These are phyloP conservation scores for Passerculus sandwichensis DNA, from an alignment of 2,797 vertebrate species.

Conservation along the genomic window DNA sequence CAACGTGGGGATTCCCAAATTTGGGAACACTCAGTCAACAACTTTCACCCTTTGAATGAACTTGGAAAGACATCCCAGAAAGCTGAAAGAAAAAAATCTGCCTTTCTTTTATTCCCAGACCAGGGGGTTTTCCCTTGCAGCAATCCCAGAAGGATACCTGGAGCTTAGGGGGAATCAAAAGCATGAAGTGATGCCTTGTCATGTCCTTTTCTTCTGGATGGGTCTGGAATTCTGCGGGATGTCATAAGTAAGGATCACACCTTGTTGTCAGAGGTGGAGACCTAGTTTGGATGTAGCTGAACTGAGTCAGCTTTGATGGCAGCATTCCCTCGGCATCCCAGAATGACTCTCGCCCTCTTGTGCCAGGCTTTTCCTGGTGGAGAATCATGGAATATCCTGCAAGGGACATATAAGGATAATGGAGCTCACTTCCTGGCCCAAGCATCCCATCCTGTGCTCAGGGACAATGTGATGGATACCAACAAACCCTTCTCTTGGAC, in stretches of 20 bases:
- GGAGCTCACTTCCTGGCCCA: neutral
- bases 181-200: neutral
- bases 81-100: neutral
- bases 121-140: neutral
- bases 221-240: neutral
- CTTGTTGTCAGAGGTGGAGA: neutral
- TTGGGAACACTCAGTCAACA: neutral
- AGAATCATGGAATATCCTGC: neutral
- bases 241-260: rapidly evolving
- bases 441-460: neutral
- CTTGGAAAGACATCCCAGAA: neutral
- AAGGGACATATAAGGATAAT: neutral
- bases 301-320: neutral
- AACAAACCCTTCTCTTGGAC: neutral
- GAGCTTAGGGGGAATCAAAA: neutral
- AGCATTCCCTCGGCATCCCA: neutral
- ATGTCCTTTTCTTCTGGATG: neutral
- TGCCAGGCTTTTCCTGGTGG: neutral
- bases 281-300: neutral
- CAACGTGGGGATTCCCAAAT: neutral
- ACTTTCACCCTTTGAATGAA: neutral
- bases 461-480: neutral
- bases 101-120: neutral
- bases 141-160: neutral
- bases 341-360: too few relatives aligned